Conservation (phyloP, 2,888 invertebrate genomes). For the Nysson spinosus region DNA sequence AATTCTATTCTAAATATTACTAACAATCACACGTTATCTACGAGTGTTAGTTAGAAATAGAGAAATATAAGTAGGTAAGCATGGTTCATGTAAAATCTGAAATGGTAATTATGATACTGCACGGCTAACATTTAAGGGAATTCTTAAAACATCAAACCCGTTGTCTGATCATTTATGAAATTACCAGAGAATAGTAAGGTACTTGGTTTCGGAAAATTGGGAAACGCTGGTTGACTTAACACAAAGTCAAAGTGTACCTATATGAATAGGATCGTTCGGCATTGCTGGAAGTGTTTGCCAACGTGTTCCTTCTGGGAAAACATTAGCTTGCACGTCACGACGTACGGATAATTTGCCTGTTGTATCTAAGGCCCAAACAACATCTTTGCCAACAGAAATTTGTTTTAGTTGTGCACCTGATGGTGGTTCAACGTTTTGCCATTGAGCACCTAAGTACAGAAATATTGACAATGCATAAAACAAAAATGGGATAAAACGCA, state of each 20-base stretch:
- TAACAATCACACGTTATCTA: too few species aligned
- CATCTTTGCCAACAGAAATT: slow-evolving; percentile 84
- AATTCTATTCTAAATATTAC: too few species aligned
- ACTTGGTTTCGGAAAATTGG: slow-evolving; percentile 20
- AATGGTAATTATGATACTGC: neutral
- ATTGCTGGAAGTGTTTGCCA: slow-evolving; percentile 86
- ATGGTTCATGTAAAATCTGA: neutral
- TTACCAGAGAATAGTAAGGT: neutral
- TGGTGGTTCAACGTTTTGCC: slow-evolving; percentile 89
- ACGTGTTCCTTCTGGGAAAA: slow-evolving; percentile 89
- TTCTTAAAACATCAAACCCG: neutral
- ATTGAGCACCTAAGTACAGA: slow-evolving; percentile 80
- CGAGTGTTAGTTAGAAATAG: too few species aligned
- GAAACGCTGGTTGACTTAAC: slow-evolving; percentile 26
- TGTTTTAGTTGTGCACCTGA: slow-evolving; percentile 84
- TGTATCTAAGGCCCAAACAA: slow-evolving; percentile 90
- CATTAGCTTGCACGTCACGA: slow-evolving; percentile 84
- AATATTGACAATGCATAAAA: neutral
- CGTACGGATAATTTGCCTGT: slow-evolving; percentile 87
- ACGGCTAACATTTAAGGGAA: neutral
- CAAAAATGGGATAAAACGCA: neutral
- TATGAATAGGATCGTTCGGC: slow-evolving; percentile 80
- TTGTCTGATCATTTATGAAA: neutral
- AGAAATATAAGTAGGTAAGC: too few species aligned
- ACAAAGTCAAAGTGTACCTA: slow-evolving; percentile 70